A percentile compares a stretch with the other conserved stretches of the same genome.
Evolutionary conservation across 2,797 vertebrate species (phyloP).

Genomic region (Crenichthys baileyi): DNA sequence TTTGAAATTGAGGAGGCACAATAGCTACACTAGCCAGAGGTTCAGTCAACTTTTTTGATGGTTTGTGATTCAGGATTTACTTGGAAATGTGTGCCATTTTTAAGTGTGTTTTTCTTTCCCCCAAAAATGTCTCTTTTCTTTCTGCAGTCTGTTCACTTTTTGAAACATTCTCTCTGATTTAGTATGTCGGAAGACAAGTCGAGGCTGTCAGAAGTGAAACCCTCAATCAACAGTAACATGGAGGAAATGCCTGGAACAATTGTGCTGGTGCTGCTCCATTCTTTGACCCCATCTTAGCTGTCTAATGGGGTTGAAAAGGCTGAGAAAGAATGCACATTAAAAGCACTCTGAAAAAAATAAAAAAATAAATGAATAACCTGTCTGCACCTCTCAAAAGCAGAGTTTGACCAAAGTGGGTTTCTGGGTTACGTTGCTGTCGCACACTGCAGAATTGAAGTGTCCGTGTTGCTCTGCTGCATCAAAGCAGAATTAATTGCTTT

Average conservation of each 20-base stretch:
- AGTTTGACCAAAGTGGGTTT: constrained; percentile 66
- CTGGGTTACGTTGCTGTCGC: constrained; percentile 50
- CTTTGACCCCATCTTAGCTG: constrained; percentile 63
- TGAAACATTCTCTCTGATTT: constrained; percentile 58
- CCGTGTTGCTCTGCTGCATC: constrained; percentile 9
- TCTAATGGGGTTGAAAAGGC: constrained; percentile 44
- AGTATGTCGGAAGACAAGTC: constrained; percentile 54
- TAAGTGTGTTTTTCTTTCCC: constrained; percentile 28
- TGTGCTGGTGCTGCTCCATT: constrained; percentile 46
- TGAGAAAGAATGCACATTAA: constrained; percentile 31
- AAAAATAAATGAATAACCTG: constrained; percentile 20
- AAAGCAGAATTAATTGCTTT: background rate
- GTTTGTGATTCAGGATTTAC: constrained; percentile 9
- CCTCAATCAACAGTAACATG: constrained; percentile 63
- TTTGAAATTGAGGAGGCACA: background rate
- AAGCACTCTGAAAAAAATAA: constrained; percentile 22
- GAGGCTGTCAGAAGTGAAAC: constrained; percentile 68
- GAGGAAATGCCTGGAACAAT: constrained; percentile 54
- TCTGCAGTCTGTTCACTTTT: constrained; percentile 49
- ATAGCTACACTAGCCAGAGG: background rate
- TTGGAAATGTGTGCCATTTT: constrained; percentile 37
- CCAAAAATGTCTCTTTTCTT: constrained; percentile 40
- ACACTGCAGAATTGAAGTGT: constrained; percentile 18
- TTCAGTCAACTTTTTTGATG: background rate
- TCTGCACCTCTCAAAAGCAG: constrained; percentile 44